A percentile compares a stretch with the other conserved stretches of the same genome.
phyloP scores from a whole-genome alignment of 2,113 vertebrate genomes.

The Bostrychus sinensis region DNA sequence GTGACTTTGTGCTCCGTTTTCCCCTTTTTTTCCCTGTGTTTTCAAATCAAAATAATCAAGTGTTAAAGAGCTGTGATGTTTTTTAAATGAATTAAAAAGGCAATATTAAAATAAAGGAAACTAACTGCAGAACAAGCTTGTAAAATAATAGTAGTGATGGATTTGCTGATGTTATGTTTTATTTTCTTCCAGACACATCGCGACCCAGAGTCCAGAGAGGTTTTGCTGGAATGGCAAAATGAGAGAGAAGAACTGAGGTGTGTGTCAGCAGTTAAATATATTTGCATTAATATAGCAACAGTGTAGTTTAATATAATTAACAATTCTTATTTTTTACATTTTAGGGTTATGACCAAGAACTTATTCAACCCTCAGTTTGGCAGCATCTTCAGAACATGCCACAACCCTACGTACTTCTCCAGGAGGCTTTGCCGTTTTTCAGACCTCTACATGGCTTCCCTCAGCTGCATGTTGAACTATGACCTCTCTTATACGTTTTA shows the following conservation, averaged over 20 bases:
- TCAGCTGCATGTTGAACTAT: slow-evolving; percentile 85
- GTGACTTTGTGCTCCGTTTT: too few relatives aligned
- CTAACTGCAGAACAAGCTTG: too few relatives aligned
- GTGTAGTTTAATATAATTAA: neutral
- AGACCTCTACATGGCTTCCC: slow-evolving; percentile 84
- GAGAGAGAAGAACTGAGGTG: slow-evolving; percentile 85
- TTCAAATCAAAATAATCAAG: too few relatives aligned
- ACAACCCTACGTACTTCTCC: slow-evolving; percentile 88
- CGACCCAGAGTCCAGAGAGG: slow-evolving; percentile 76
- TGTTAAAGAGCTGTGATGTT: too few relatives aligned
- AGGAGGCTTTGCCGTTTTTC: slow-evolving; percentile 84
- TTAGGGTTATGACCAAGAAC: slow-evolving; percentile 83
- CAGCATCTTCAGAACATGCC: slow-evolving; percentile 86
- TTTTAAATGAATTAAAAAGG: too few relatives aligned
- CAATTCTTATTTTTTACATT: neutral
- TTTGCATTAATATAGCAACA: neutral
- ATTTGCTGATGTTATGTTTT: slow-evolving; percentile 1
- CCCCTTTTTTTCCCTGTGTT: too few relatives aligned
- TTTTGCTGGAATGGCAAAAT: slow-evolving; percentile 84
- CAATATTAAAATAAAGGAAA: too few relatives aligned
- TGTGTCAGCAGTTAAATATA: too few relatives aligned
- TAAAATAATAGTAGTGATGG: too few relatives aligned
- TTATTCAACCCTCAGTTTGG: slow-evolving; percentile 85
- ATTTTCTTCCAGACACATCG: slow-evolving; percentile 72
- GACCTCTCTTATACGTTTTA: slow-evolving; percentile 82